Conservation (phyloP, 2,888 invertebrate genomes). For the Agapostemon virescens region DNA sequence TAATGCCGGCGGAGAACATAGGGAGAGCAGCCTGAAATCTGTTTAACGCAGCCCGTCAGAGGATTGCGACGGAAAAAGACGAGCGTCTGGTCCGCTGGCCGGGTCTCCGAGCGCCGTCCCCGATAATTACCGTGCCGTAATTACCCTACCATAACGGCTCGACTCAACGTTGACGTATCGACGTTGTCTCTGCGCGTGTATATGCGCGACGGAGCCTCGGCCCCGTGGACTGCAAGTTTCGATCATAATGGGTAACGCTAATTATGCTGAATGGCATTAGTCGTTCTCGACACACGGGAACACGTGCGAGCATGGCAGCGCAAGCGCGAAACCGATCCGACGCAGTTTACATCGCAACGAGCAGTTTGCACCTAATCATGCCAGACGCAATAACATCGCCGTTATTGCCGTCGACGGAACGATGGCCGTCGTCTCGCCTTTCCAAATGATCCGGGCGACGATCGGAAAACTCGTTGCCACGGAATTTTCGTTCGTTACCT, state of each 20-base stretch:
- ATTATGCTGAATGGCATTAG: conserved; percentile 65
- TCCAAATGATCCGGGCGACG: not conserved
- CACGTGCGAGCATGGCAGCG: not conserved
- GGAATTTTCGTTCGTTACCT: no score
- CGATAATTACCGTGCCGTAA: conserved; percentile 45
- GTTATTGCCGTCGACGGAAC: conserved; percentile 47
- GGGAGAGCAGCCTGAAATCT: not conserved
- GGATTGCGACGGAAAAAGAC: not conserved
- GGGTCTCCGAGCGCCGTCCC: conserved; percentile 14
- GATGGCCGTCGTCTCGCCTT: conserved; percentile 33
- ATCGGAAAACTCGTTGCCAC: not conserved
- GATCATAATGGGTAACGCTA: conserved; percentile 61
- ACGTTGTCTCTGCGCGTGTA: conserved; percentile 47
- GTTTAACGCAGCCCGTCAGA: not conserved
- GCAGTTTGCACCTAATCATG: conserved; percentile 64
- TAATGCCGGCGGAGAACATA: not conserved
- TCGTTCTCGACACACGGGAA: conserved; percentile 29
- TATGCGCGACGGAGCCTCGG: conserved; percentile 13
- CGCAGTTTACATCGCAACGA: conserved; percentile 61
- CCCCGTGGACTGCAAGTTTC: conserved; percentile 48
- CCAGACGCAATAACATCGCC: conserved; percentile 42
- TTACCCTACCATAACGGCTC: conserved; percentile 25
- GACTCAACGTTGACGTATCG: conserved; percentile 49
- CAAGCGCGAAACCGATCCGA: not conserved
- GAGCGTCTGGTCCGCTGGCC: not conserved